Base-by-base conservation (phyloP, 2,888 invertebrate species). In the Scelioninae gen. 1 region DNA sequence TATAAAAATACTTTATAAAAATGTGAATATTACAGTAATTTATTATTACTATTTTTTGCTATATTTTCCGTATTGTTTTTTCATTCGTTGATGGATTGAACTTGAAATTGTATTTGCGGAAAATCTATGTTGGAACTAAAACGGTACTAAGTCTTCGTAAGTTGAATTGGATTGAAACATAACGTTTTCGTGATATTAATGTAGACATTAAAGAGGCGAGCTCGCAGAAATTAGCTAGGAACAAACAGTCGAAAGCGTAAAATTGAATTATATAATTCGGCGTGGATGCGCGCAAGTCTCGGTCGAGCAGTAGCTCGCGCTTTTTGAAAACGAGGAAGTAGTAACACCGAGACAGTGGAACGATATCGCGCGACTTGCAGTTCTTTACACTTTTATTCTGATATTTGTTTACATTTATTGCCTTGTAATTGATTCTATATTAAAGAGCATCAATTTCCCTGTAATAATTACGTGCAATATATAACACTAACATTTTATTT, bases 241-340 rank as follows among this genome's bases (percentile, higher is more conserved):
- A 88, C 90, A 89, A 91, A 89, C 47, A 65, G 84, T 85, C 84
- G 89, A 91, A 90, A 90, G 90, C 88, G 90, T 90, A 89, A 90
- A 89, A 82, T 86, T 83, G 77, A 90, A 89, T 90, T 89, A 88
- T 85, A 88, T 90, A 90, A 90, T 86, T 77, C 60, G 75, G 74
- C 63, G 53, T 69, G 85, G 77, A 69, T 80, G 66, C 66, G 79
- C 51, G 62, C 80, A 85, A 31, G 23, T 31, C 53, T 66, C 53
- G 53, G 40, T 55, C 53, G 53, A 66, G 66, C 53, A 66, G 32
- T 31, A n/a, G 34, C 47, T 72, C 34, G 63, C 75, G 62, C 63
- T 81, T 81, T 71, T 76, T 71, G 23, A 69, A 75, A 75, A 81
- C 49, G 7, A 81, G 75, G 75, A 81, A 81, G 69, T 69, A n/a